Evolutionary conservation across 1,140 invertebrate species (phyloP), one percentile per base, ranked within the genome.

Genomic region (Anagrus nilaparvatae): DNA sequence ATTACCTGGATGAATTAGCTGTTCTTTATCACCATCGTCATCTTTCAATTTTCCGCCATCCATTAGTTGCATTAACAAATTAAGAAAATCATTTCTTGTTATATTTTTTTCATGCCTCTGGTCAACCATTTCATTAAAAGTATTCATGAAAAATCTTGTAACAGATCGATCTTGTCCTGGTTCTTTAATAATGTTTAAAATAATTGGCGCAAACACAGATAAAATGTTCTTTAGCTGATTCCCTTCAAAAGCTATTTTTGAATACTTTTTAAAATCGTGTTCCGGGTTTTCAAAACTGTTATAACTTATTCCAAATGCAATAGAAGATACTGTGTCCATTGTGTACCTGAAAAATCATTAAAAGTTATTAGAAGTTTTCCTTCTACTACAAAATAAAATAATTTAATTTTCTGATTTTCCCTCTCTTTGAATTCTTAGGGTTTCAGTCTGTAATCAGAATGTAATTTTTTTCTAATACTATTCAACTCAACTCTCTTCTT

Each of bases 291-390:
- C 50, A 14, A 69, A 56, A n/a, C 66, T 59, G 37, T 67, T 58
- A 1, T 65, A 57, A 5, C 70, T 54, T 6, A 73, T 53, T 10
- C 72, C 72, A 55, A 73, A 76, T 21, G 68, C 71, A 40, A 71
- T 70, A 10, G 62, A 63, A 9, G 70, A 70, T 24, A 79, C 77
- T 2, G 72, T 63, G 49, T 80, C 77, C 43, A 73, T 73, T 3
- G 71, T 71, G 43, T 67, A 78, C 16, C 65, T 57, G 60, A 2
- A 17, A 25, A 32, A 20, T n/a, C n/a, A n/a, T n/a, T n/a, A n/a
- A n/a, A n/a, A n/a, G n/a, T n/a, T n/a, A n/a, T n/a, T n/a, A n/a
- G n/a, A n/a, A n/a, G n/a, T n/a, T n/a, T n/a, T n/a, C n/a, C n/a
- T n/a, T n/a, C n/a, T n/a, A n/a, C n/a, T n/a, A n/a, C n/a, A n/a